phyloP scores from a whole-genome alignment of 2,113 vertebrate species.

The Marmota flaviventris region DNA sequence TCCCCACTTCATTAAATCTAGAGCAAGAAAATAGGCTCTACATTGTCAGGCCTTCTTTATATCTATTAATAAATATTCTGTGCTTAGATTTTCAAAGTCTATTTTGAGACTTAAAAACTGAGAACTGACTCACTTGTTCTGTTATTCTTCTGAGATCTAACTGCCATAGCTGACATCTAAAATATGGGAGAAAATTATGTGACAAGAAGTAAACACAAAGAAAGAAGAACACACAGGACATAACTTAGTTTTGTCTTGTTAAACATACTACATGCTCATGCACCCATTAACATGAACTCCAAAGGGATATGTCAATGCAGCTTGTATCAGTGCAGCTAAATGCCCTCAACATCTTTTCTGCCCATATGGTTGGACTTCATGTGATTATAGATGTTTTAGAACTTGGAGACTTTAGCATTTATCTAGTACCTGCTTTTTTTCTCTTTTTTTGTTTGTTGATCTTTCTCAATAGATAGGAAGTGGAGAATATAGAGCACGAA shows the following conservation, averaged over 20 bases:
- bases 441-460: too few species aligned
- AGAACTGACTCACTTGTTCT: not conserved
- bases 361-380: not conserved
- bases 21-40: not conserved
- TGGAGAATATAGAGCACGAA: not conserved
- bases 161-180: not conserved
- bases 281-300: not conserved
- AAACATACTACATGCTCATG: not conserved
- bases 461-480: not conserved
- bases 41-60: not conserved
- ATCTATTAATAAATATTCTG: not conserved
- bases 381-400: not conserved
- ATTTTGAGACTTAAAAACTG: slow-evolving; percentile 27
- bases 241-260: not conserved
- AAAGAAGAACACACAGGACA: not conserved
- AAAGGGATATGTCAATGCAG: not conserved
- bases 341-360: not conserved
- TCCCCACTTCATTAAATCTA: not conserved
- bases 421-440: not conserved
- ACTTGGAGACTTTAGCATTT: not conserved
- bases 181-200: not conserved
- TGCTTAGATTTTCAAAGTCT: not conserved
- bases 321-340: not conserved
- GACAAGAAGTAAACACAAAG: not conserved
- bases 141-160: not conserved